Evolutionary conservation across 2,888 invertebrate genomes (phyloP), one percentile per base, ranked within the genome.

Genomic region (Lasioglossum lativentre): DNA sequence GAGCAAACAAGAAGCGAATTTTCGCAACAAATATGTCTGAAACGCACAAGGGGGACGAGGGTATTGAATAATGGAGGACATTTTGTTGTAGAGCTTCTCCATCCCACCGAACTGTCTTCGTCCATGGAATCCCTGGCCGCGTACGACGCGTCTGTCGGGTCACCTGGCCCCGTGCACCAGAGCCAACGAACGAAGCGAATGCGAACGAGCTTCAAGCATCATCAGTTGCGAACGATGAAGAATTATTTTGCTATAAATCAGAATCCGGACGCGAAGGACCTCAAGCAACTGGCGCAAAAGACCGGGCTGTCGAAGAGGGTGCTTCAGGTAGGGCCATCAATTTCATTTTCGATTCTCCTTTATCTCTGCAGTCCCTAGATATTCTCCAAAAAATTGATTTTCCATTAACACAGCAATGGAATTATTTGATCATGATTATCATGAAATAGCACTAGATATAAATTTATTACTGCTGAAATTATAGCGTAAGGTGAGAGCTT

Each of bases 191-290:
- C 98, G 83, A 99, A 99, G 95, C 97, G 99, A 82, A 99, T 99
- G 98, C 96, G 99, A 82, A 99, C 99, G 75, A 99, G 99, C 91
- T 99, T 99, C 96, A 99, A 99, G 95, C 99, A 99, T 95, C 99
- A 99, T 95, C 99, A 99, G 95, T 96, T 99, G 87, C 96, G 99
- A 86, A 99, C 99, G 78, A 99, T 99, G 99, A 99, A 99, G 96
- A 98, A 98, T 70, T 99, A 99, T 95, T 99, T 99, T 95, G 98
- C 98, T 76, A 98, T 99, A 94, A 99, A 99, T 96, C 99, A 99
- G 96, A 99, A 99, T 95, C 99, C 99, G 0, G 99, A 99, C 94
- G 99, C 99, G 80, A 99, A 99, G 95, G 99, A 99, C 95, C 96
- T 99, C 85, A 99, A 99, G 95, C 99, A 99, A 94, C 96, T 99